A percentile compares a stretch with the other conserved stretches of the same genome.
Conservation (phyloP, 2,888 invertebrate genomes). For the Halictus quadricinctus region DNA sequence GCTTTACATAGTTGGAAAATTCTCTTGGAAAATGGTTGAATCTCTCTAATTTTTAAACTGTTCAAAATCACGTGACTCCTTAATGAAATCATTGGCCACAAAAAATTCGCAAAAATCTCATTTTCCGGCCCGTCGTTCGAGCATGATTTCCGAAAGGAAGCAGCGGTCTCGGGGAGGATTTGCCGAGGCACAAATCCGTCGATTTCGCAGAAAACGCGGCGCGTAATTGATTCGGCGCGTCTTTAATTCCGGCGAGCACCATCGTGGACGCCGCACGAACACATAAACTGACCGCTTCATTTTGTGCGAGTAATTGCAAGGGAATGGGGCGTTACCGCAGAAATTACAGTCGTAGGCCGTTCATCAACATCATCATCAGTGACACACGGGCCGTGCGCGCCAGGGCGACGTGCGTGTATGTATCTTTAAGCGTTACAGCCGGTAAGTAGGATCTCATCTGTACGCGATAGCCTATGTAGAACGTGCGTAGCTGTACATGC, state of each 20-base stretch:
- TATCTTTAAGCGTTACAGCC: slow-evolving; percentile 33
- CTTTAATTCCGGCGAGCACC: slow-evolving; percentile 57
- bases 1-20: too few relatives aligned
- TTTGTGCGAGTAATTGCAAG: slow-evolving; percentile 65
- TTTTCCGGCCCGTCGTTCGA: neutral
- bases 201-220: neutral
- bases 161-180: neutral
- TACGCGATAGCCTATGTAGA: slow-evolving; percentile 67
- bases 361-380: slow-evolving; percentile 64
- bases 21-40: too few relatives aligned
- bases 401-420: neutral
- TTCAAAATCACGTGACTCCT: too few relatives aligned
- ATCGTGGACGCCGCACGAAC: slow-evolving; percentile 12
- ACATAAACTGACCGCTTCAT: slow-evolving; percentile 60
- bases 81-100: too few relatives aligned
- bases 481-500: slow-evolving; percentile 72
- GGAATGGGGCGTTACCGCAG: slow-evolving; percentile 58
- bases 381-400: slow-evolving; percentile 36
- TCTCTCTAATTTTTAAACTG: too few relatives aligned
- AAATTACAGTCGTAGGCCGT: slow-evolving; percentile 65
- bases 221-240: slow-evolving; percentile 15
- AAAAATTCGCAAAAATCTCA: too few relatives aligned
- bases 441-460: slow-evolving; percentile 53
- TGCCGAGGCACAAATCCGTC: neutral
- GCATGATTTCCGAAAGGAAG: neutral